A percentile compares a stretch with the other conserved stretches of the same genome.
These are phyloP conservation scores for Meliscaeva auricollis DNA, from an alignment of 2,888 invertebrate species.

Conservation along the genomic window DNA sequence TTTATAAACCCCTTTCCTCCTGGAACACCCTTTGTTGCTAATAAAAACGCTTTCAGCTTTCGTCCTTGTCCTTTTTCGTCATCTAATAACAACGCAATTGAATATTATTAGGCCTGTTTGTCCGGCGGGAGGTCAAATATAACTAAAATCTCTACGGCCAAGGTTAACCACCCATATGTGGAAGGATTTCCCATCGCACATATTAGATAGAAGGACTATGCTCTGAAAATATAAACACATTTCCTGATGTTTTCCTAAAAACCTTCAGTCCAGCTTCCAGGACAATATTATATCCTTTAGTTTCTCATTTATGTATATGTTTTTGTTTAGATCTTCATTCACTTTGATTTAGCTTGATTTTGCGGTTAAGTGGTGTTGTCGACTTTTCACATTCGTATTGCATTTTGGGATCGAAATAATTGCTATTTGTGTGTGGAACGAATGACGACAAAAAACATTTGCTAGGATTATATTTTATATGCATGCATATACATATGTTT, in stretches of 20 bases:
- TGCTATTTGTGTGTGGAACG: slow-evolving; percentile 26
- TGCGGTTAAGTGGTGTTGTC: slow-evolving; percentile 69
- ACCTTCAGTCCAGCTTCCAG: too few relatives aligned
- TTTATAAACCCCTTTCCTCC: too few relatives aligned
- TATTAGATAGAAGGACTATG: too few relatives aligned
- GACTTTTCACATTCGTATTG: slow-evolving; percentile 66
- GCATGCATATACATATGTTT: too few relatives aligned
- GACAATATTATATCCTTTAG: background rate
- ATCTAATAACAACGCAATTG: slow-evolving; percentile 50
- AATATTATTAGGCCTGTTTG: slow-evolving; percentile 58
- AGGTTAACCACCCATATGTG: slow-evolving; percentile 46
- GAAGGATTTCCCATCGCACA: background rate
- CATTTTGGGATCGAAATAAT: slow-evolving; percentile 48
- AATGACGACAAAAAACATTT: slow-evolving; percentile 50
- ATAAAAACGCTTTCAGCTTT: slow-evolving; percentile 14
- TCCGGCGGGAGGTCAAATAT: background rate
- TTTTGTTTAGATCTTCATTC: slow-evolving; percentile 52
- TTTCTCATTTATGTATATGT: background rate
- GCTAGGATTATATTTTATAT: slow-evolving; percentile 42
- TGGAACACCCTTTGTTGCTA: slow-evolving; percentile 13
- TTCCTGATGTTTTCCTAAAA: background rate
- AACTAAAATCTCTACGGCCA: background rate
- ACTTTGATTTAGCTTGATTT: slow-evolving; percentile 46
- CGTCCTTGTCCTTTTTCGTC: slow-evolving; percentile 30
- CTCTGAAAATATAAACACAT: slow-evolving; percentile 43